phyloP scores from a whole-genome alignment of 92 coral and sea anemone species.

The Bergia sp. region DNA sequence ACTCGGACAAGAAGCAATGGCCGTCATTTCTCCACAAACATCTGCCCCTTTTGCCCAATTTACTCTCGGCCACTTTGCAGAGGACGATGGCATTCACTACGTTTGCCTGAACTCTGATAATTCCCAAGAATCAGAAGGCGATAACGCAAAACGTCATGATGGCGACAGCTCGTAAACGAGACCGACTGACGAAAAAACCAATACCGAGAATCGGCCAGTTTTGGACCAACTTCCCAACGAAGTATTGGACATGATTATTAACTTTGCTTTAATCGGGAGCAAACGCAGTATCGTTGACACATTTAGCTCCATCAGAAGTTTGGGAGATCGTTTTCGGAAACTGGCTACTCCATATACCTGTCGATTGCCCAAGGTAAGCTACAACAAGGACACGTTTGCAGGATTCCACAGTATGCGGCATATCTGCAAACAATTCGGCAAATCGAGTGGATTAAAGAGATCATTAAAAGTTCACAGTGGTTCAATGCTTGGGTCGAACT shows the following conservation, averaged over 20 bases:
- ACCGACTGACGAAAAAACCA: background rate
- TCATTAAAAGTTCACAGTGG: slow-evolving; percentile 41
- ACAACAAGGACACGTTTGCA: background rate
- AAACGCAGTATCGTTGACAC: background rate
- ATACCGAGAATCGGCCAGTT: background rate
- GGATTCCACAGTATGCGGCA: slow-evolving; percentile 37
- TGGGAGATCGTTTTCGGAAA: slow-evolving; percentile 3
- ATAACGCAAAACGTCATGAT: no score
- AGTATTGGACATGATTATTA: background rate
- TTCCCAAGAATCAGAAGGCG: no score
- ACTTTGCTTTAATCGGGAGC: slow-evolving; percentile 9
- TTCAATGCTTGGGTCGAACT: slow-evolving; percentile 38
- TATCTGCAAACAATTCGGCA: slow-evolving; percentile 22
- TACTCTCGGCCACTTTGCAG: no score
- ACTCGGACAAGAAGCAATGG: no score
- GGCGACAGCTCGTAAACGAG: background rate
- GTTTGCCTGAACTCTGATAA: no score
- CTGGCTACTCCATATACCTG: background rate
- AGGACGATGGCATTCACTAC: no score
- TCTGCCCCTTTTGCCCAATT: no score
- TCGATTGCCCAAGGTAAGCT: slow-evolving; percentile 13
- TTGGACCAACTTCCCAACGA: background rate
- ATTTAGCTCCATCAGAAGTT: background rate
- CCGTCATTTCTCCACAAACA: no score
- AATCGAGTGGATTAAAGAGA: slow-evolving; percentile 37